A percentile compares a stretch with the other conserved stretches of the same genome.
phyloP scores from a whole-genome alignment of 1,140 invertebrate genomes.

The Neuroterus valhalla region DNA sequence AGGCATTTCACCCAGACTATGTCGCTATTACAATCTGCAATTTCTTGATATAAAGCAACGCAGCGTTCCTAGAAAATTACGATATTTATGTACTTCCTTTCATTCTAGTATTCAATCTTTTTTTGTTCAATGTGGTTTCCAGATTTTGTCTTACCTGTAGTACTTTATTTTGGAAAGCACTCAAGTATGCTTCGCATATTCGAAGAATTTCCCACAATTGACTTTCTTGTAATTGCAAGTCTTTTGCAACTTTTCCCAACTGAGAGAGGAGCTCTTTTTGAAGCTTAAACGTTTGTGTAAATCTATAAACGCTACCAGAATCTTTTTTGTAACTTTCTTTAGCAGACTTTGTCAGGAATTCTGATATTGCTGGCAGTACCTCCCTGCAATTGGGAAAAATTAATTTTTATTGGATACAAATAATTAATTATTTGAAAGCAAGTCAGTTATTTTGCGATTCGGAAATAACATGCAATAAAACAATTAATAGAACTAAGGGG shows the following conservation, averaged over 20 bases:
- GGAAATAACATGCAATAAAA: too few species aligned
- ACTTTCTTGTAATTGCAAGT: slow-evolving; percentile 75
- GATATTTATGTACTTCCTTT: slow-evolving; percentile 32
- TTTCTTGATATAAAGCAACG: slow-evolving; percentile 64
- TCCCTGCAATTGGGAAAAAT: slow-evolving; percentile 72
- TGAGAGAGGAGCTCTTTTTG: slow-evolving; percentile 76
- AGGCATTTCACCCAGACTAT: slow-evolving; percentile 70
- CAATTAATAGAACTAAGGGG: too few species aligned
- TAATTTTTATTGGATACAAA: slow-evolving; percentile 7
- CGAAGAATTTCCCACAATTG: slow-evolving; percentile 73
- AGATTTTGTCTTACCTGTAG: slow-evolving; percentile 76
- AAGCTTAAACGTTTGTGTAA: slow-evolving; percentile 78
- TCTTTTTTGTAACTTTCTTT: slow-evolving; percentile 78
- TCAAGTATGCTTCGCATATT: slow-evolving; percentile 76
- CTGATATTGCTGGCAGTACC: slow-evolving; percentile 77
- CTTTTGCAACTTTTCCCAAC: slow-evolving; percentile 72
- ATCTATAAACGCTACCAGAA: slow-evolving; percentile 76
- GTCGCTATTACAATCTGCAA: slow-evolving; percentile 65
- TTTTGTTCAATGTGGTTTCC: not conserved
- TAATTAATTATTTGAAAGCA: not conserved
- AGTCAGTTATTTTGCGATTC: not conserved
- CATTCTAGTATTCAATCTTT: slow-evolving; percentile 4
- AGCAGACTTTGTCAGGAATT: slow-evolving; percentile 73
- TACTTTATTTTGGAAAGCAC: slow-evolving; percentile 76
- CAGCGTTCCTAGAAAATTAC: slow-evolving; percentile 58